These are phyloP conservation scores for Sesamia nonagrioides DNA, from an alignment of 1,140 invertebrate species.

Conservation along the genomic window DNA sequence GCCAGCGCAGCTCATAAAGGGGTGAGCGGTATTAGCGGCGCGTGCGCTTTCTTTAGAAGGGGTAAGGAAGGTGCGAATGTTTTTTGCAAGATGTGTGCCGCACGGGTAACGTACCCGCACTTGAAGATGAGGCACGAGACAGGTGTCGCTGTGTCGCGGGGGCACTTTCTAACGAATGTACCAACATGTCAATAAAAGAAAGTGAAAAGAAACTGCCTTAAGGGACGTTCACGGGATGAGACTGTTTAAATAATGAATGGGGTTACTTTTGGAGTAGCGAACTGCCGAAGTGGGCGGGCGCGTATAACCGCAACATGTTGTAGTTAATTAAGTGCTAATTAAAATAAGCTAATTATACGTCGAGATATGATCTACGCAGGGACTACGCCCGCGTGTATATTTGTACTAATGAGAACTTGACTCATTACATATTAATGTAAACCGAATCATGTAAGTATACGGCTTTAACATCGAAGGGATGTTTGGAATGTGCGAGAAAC, in stretches of 20 bases:
- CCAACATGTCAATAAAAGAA: background rate
- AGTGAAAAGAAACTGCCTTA: background rate
- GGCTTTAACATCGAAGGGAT: no score
- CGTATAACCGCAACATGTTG: background rate
- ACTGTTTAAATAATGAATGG: no score
- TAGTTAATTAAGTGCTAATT: background rate
- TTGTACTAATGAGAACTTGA: background rate
- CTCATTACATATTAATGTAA: background rate
- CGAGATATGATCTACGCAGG: background rate
- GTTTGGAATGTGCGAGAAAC: no score
- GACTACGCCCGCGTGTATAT: background rate
- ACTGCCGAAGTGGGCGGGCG: background rate
- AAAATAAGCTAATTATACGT: background rate
- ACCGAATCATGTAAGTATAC: background rate
- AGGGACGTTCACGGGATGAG: no score
- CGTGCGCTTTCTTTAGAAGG: conserved; percentile 23
- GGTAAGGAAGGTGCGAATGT: background rate
- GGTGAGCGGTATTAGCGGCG: conserved; percentile 1
- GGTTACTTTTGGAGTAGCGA: no score
- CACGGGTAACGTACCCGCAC: background rate
- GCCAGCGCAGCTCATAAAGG: background rate
- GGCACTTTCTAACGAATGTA: background rate
- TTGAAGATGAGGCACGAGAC: background rate
- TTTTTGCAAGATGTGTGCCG: background rate
- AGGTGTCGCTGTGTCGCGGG: background rate